A percentile compares a stretch with the other conserved stretches of the same genome.
phyloP scores from a whole-genome alignment of 2,113 vertebrate genomes.

The Xerus inauris region DNA sequence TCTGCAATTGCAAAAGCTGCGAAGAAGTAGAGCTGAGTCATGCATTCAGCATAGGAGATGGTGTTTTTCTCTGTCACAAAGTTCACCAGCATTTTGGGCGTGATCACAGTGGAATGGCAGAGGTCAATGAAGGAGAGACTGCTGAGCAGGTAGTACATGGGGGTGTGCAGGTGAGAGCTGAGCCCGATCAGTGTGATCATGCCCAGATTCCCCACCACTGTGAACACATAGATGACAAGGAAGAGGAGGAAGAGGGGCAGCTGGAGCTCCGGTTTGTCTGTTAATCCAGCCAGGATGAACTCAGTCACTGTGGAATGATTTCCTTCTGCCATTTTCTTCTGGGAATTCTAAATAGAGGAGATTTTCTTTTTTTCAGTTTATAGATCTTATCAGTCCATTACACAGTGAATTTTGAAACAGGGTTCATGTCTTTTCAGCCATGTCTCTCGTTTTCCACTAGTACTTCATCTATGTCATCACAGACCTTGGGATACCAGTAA shows the following conservation, averaged over 20 bases:
- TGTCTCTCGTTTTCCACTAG: neutral
- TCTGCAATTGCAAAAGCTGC: neutral
- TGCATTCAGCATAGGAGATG: neutral
- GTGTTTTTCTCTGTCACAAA: neutral
- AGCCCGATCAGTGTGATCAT: neutral
- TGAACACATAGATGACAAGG: neutral
- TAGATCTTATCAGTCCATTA: neutral
- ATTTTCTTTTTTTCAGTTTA: neutral
- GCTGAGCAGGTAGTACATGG: neutral
- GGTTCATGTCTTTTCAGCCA: neutral
- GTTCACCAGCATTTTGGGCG: neutral
- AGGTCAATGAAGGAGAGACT: neutral
- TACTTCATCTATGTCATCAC: neutral
- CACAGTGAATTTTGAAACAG: neutral
- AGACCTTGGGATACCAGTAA: neutral
- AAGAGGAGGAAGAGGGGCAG: constrained; percentile 9
- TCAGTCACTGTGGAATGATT: neutral
- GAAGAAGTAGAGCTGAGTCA: neutral
- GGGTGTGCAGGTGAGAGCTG: neutral
- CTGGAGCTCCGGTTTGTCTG: neutral
- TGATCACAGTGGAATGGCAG: neutral
- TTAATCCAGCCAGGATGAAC: neutral
- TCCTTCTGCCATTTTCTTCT: neutral
- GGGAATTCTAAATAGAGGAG: neutral
- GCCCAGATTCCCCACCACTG: neutral